Conservation (phyloP, 2,797 vertebrate species). For the Characodon lateralis region DNA sequence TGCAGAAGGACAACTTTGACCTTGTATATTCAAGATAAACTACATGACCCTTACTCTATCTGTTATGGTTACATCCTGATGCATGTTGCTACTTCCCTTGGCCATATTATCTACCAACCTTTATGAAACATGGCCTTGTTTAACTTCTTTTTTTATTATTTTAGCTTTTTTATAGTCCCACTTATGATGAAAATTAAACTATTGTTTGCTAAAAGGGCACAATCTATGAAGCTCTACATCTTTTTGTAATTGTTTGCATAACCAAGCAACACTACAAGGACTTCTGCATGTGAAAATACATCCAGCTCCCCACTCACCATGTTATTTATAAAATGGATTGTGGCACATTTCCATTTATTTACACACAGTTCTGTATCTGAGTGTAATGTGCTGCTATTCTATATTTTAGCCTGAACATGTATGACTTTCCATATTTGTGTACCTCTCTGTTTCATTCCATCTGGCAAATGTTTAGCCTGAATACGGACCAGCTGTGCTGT, state of each 20-base stretch:
- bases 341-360: neutral
- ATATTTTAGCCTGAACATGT: constrained; percentile 28
- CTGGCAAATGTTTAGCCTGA: constrained; percentile 32
- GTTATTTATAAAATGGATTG: neutral
- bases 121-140: neutral
- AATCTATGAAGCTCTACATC: neutral
- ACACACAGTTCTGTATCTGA: neutral
- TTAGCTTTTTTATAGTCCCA: neutral
- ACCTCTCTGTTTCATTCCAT: constrained; percentile 36
- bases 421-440: constrained; percentile 15
- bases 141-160: neutral
- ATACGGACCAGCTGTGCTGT: constrained; percentile 53
- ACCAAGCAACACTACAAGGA: neutral
- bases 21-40: neutral
- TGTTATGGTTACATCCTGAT: neutral
- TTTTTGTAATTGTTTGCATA: neutral
- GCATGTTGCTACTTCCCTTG: neutral
- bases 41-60: neutral
- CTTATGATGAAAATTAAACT: no score
- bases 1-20: neutral
- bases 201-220: neutral
- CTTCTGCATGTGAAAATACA: neutral
- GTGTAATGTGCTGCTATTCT: neutral
- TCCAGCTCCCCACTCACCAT: neutral
- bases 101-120: neutral